phyloP scores from a whole-genome alignment of 1,140 invertebrate species.

The Aphis gossypii region DNA sequence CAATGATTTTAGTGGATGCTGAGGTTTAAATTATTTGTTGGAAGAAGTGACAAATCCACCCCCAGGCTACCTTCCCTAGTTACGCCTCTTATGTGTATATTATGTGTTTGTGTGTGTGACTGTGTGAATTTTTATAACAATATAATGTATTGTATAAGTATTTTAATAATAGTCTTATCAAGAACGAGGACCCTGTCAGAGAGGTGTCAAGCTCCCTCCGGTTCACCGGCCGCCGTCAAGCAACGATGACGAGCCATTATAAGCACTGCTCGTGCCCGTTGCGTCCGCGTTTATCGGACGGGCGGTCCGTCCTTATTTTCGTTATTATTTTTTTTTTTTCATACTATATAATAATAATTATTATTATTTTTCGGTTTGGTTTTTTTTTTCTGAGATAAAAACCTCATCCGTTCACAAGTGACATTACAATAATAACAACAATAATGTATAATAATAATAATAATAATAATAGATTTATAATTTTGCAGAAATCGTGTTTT shows the following conservation, averaged over 20 bases:
- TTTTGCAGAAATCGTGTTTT: neutral
- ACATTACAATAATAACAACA: neutral
- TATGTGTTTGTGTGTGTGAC: neutral
- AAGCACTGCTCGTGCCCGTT: neutral
- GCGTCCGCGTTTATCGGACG: neutral
- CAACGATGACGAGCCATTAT: neutral
- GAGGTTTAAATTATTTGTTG: neutral
- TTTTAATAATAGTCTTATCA: slow-evolving; percentile 32
- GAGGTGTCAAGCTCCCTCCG: slow-evolving; percentile 25
- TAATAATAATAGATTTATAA: neutral
- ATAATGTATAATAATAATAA: slow-evolving; percentile 14
- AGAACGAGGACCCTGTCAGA: slow-evolving; percentile 33
- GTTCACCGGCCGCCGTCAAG: neutral
- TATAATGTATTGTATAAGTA: slow-evolving; percentile 22
- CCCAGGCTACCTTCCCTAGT: neutral
- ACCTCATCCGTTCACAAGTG: neutral
- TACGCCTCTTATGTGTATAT: neutral
- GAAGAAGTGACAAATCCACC: neutral
- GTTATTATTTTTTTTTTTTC: neutral
- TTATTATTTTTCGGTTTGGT: neutral
- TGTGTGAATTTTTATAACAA: neutral
- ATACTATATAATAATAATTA: neutral
- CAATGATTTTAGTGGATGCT: neutral
- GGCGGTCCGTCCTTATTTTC: neutral
- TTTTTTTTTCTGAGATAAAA: neutral